Percentiles rank a stretch among this genome's conserved stretches.
Conservation (phyloP, 92 coral and sea anemone genomes). For the Zoanthus sansibaricus region DNA sequence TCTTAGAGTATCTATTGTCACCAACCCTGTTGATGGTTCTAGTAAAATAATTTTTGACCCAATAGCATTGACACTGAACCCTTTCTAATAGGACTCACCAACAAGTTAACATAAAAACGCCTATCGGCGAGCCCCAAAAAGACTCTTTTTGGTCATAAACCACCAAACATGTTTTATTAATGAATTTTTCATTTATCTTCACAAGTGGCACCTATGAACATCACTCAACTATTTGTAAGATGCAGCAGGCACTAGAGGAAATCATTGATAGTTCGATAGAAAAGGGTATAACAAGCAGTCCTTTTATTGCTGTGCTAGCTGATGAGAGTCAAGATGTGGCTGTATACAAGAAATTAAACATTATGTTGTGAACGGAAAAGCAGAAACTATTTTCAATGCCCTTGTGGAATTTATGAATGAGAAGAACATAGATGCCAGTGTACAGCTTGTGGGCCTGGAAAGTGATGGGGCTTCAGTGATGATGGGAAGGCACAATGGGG, state of each 20-base stretch:
- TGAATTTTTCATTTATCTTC: too few relatives aligned
- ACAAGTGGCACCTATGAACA: background rate
- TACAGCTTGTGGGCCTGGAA: too few relatives aligned
- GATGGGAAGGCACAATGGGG: too few relatives aligned
- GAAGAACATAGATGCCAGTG: too few relatives aligned
- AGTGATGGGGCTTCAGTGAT: too few relatives aligned
- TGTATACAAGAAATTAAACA: slow-evolving; percentile 33
- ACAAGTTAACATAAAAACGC: background rate
- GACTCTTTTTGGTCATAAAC: too few relatives aligned
- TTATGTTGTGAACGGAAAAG: slow-evolving; percentile 44
- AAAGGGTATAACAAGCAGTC: background rate
- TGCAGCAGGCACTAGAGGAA: slow-evolving; percentile 6
- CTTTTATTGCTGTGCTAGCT: slow-evolving; percentile 19
- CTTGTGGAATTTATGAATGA: too few relatives aligned
- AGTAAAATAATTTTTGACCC: slow-evolving; percentile 58
- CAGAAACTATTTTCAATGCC: background rate
- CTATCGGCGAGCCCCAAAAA: too few relatives aligned
- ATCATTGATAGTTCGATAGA: background rate
- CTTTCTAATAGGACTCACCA: slow-evolving; percentile 48
- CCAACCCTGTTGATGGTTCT: slow-evolving; percentile 37
- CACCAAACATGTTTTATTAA: too few relatives aligned
- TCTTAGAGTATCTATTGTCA: slow-evolving; percentile 58
- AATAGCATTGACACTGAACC: slow-evolving; percentile 53
- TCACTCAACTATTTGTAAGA: background rate
- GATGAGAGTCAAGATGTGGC: slow-evolving; percentile 23